Percentiles rank a stretch among this genome's conserved stretches.
Evolutionary conservation across 2,888 invertebrate genomes (phyloP).

Genomic region (Brenthis ino): DNA sequence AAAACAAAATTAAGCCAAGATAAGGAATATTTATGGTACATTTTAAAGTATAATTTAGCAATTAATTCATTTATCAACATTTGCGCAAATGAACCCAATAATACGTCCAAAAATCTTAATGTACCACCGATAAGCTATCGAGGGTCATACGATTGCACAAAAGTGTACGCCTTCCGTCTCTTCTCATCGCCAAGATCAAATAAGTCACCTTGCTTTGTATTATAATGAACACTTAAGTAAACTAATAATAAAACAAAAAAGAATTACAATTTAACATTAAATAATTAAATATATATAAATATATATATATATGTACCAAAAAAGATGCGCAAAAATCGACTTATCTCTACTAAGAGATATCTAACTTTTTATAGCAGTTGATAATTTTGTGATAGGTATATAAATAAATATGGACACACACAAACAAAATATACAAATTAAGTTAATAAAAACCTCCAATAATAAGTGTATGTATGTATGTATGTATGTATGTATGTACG

Average conservation of each 20-base stretch:
- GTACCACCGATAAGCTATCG: constrained; percentile 49
- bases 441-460: too few species aligned
- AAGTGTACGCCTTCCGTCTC: constrained; percentile 47
- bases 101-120: constrained; percentile 45
- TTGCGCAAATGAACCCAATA: constrained; percentile 56
- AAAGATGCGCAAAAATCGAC: not conserved
- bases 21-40: constrained; percentile 4
- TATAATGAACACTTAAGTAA: not conserved
- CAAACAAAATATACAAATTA: too few species aligned
- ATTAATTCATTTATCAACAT: constrained; percentile 33
- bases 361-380: not conserved
- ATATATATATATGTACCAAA: constrained; percentile 6
- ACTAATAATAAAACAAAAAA: constrained; percentile 3
- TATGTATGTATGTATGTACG: too few species aligned
- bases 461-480: too few species aligned
- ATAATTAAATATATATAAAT: not conserved
- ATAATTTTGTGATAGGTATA: not conserved
- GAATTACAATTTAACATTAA: constrained; percentile 15
- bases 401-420: not conserved
- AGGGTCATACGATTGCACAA: constrained; percentile 42
- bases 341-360: constrained; percentile 8
- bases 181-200: constrained; percentile 49
- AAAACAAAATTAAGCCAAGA: constrained; percentile 1
- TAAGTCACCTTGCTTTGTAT: constrained; percentile 43
- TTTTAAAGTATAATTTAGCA: not conserved